phyloP scores from a whole-genome alignment of 1,140 invertebrate species.

The Acromyrmex heyeri region DNA sequence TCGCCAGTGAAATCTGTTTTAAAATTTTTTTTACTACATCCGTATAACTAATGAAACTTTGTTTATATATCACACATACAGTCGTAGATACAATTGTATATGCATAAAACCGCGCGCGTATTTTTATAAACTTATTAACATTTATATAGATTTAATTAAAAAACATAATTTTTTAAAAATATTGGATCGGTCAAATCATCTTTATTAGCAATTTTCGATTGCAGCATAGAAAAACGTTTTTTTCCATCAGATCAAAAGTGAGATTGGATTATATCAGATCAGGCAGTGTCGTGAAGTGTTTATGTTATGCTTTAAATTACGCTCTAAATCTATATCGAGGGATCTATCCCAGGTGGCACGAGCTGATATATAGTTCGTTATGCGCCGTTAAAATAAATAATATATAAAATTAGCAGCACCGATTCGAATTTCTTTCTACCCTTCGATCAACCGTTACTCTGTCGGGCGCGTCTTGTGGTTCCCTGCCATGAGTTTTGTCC shows the following conservation, averaged over 20 bases:
- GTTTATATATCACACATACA: conserved; percentile 58
- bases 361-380: conserved; percentile 76
- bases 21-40: conserved; percentile 19
- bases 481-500: conserved; percentile 92
- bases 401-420: conserved; percentile 85
- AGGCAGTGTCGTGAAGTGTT: conserved; percentile 76
- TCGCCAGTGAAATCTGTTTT: conserved; percentile 40
- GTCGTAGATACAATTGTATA: conserved; percentile 63
- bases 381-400: conserved; percentile 78
- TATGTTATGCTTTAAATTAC: conserved; percentile 76
- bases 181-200: conserved; percentile 1
- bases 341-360: conserved; percentile 74
- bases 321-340: conserved; percentile 76
- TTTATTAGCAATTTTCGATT: conserved; percentile 29
- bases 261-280: conserved; percentile 66
- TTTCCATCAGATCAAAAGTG: conserved; percentile 51
- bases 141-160: conserved; percentile 29
- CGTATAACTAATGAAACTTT: conserved; percentile 46
- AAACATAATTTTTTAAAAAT: conserved; percentile 52
- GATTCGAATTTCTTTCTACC: conserved; percentile 84
- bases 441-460: conserved; percentile 89
- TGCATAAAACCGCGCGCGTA: conserved; percentile 61
- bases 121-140: conserved; percentile 47
- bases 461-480: conserved; percentile 90
- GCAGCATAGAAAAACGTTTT: conserved; percentile 39